Evolutionary conservation across 1,140 invertebrate species (phyloP).

Genomic region (Pinna nobilis): DNA sequence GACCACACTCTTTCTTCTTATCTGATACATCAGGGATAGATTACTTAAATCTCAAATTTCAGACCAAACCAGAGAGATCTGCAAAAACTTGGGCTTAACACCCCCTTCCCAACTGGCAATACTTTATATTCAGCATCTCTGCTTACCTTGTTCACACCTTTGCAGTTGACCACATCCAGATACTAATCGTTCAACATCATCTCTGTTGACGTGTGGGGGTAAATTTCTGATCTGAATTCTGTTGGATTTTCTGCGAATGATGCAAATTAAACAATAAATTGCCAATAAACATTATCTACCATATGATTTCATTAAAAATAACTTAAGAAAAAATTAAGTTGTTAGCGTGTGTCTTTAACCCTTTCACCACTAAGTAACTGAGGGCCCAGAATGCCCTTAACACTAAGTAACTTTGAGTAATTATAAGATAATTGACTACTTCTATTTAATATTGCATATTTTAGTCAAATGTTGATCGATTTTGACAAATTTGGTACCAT

Average conservation of each 20-base stretch:
- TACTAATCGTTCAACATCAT: conserved; percentile 89
- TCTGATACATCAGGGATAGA: no score
- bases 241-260: conserved; percentile 80
- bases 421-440: neutral
- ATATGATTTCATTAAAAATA: no score
- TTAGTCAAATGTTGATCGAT: neutral
- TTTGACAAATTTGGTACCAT: neutral
- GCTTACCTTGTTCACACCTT: conserved; percentile 82
- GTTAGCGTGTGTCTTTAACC: no score
- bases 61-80: no score
- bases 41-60: no score
- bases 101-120: no score
- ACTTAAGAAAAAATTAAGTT: no score
- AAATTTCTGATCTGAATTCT: conserved; percentile 89
- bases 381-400: neutral
- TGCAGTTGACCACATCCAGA: conserved; percentile 85
- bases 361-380: conserved; percentile 6
- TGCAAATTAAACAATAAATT: conserved; percentile 79
- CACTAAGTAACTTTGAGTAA: neutral
- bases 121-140: no score
- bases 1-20: no score
- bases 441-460: no score
- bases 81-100: no score
- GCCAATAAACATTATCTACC: no score
- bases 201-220: conserved; percentile 85